Base-by-base conservation (phyloP, 2,888 invertebrate genomes). In the Lithophane socia region DNA sequence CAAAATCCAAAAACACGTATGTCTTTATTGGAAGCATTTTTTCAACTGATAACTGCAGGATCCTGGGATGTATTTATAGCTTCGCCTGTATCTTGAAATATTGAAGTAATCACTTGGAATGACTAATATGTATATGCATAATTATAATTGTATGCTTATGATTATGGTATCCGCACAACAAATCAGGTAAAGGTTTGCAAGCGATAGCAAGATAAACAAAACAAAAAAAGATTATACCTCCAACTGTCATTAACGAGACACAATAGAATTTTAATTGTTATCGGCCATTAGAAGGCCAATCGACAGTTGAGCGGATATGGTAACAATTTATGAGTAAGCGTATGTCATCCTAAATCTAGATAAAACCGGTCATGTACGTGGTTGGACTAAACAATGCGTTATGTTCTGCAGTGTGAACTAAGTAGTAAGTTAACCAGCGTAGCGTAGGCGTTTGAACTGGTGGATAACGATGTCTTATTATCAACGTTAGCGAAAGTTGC, bases 1-100 rank as follows among this genome's bases (percentile, higher is more conserved):
- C 77, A 0, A 75, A 64, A 75, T 75, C 77, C 4, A 75, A 13
- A 54, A 75, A 75, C n/a, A 75, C n/a, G 54, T 77, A 77, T 64
- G 75, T 47, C 7, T 64, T 47, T 3, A 77, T 21, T 13, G 75
- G 4, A 16, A 3, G 0, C 52, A 75, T 75, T 77, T 54, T 54
- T n/a, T 18, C 37, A 29, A 24, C 52, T 76, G 75, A 63, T 52
- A 52, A 44, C 18, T 44, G 49, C 21, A 10, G 47, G n/a, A 9
- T 16, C 12, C 24, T 72, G 21, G n/a, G 16, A 29, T 54, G 29
- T 56, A 56, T 67, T 29, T 47, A 71, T 71, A 66, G 37, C n/a
- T 49, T 56, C n/a, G 54, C 3, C 52, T 54, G 52, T 8, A 21
- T 18, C 7, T 18, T 7, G 7, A 18, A 54, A n/a, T 12, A n/a